Percentiles rank a stretch among this genome's conserved stretches.
These are phyloP conservation scores for Ceyx cyanopectus DNA, from an alignment of 2,113 vertebrate genomes.

Conservation along the genomic window DNA sequence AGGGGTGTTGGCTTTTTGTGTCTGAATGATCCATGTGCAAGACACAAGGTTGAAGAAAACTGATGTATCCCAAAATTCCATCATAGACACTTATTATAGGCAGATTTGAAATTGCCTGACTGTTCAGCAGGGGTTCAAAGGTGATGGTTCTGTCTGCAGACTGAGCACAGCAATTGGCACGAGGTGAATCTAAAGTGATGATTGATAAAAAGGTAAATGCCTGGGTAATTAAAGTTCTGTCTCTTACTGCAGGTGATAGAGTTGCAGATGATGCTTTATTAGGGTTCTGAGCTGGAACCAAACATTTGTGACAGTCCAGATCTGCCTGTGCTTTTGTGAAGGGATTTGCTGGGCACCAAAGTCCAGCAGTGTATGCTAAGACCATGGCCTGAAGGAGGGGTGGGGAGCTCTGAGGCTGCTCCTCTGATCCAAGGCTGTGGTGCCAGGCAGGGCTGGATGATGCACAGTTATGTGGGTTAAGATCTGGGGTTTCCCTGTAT, in stretches of 20 bases:
- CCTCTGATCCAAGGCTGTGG: not conserved
- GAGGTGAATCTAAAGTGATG: too few species aligned
- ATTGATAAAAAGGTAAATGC: not conserved
- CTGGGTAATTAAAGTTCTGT: not conserved
- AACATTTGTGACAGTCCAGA: not conserved
- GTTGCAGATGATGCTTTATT: not conserved
- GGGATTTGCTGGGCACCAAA: not conserved
- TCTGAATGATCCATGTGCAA: not conserved
- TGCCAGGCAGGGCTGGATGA: not conserved
- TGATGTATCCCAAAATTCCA: not conserved
- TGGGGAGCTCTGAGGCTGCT: not conserved
- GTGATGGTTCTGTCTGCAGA: not conserved
- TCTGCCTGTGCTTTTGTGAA: not conserved
- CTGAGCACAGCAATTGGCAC: not conserved
- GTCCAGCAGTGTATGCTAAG: accelerated
- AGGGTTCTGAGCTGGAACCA: not conserved
- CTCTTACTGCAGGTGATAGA: not conserved
- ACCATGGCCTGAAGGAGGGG: not conserved
- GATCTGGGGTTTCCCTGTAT: not conserved
- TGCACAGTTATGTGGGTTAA: not conserved
- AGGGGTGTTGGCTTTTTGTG: not conserved
- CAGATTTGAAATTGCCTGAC: not conserved
- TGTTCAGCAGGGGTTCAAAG: not conserved
- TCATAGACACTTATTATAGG: not conserved
- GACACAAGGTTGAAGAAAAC: not conserved